Conservation (phyloP, 1,140 invertebrate genomes). For the Cephus cinctus region DNA sequence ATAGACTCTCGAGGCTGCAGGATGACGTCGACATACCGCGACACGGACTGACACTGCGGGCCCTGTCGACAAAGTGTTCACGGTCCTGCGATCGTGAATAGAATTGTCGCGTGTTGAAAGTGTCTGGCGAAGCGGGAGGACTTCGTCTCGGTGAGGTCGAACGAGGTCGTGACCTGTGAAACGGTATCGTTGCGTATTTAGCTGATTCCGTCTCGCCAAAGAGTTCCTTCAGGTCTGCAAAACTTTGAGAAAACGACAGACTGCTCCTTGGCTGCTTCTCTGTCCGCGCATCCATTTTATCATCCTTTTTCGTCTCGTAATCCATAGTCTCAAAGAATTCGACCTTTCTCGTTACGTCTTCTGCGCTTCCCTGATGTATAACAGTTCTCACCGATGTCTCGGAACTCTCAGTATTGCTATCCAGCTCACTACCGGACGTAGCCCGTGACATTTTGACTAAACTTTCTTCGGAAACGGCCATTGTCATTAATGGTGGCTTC, state of each 20-base stretch:
- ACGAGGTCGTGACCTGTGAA: constrained; percentile 27
- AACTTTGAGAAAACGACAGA: constrained; percentile 66
- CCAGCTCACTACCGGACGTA: constrained; percentile 61
- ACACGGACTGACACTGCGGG: constrained; percentile 50
- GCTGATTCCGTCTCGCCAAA: constrained; percentile 68
- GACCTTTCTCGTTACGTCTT: constrained; percentile 70
- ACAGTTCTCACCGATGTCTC: constrained; percentile 68
- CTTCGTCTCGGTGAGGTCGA: constrained; percentile 37
- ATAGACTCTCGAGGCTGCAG: constrained; percentile 66
- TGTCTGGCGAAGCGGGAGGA: constrained; percentile 40
- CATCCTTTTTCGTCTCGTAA: constrained; percentile 35
- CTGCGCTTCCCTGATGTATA: constrained; percentile 53
- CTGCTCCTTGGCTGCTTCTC: background rate
- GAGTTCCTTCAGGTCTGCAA: constrained; percentile 72
- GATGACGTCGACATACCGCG: constrained; percentile 43
- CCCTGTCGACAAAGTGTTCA: constrained; percentile 37
- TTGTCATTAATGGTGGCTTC: constrained; percentile 30
- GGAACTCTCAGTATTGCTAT: constrained; percentile 64
- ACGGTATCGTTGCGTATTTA: constrained; percentile 23
- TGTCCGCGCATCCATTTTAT: constrained; percentile 29
- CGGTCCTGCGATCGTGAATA: constrained; percentile 34
- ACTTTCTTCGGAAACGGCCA: constrained; percentile 32
- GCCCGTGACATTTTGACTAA: constrained; percentile 29
- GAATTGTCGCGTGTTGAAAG: constrained; percentile 33
- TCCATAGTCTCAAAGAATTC: constrained; percentile 75